Conservation (phyloP, 2,113 vertebrate species). For the Erythrolamprus reginae region DNA sequence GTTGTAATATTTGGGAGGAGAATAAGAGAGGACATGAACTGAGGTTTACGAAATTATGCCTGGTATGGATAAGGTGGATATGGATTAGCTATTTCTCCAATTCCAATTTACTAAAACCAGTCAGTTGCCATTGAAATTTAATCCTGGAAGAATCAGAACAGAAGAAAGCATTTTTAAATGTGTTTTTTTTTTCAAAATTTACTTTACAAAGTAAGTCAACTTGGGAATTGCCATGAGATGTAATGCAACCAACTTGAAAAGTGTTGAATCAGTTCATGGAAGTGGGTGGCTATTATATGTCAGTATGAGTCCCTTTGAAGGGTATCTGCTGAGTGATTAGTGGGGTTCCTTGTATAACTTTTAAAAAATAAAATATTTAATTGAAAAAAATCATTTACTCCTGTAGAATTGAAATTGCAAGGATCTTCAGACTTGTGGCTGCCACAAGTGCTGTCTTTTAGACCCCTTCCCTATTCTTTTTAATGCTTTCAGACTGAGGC, state of each 20-base stretch:
- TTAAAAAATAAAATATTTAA: not conserved
- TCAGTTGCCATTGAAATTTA: not conserved
- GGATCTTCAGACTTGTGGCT: not conserved
- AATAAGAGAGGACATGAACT: not conserved
- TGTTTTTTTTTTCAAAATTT: not conserved
- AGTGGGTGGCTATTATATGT: not conserved
- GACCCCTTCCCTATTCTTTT: not conserved
- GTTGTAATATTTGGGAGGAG: not conserved
- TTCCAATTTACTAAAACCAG: not conserved
- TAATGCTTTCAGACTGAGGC: slow-evolving; percentile 69
- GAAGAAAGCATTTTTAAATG: not conserved
- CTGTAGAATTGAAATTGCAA: not conserved
- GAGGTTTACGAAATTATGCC: not conserved
- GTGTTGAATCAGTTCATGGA: not conserved
- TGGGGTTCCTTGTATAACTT: not conserved
- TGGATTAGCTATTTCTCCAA: not conserved
- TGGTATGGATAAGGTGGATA: not conserved
- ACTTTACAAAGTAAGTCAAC: not conserved
- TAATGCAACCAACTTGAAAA: not conserved
- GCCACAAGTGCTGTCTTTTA: not conserved
- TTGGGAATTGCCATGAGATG: not conserved
- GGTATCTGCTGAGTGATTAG: not conserved
- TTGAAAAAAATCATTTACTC: not conserved
- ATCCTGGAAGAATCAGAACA: not conserved
- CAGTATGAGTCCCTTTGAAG: not conserved